These are phyloP conservation scores for Columba guinea DNA, from an alignment of 2,797 vertebrate genomes.

Conservation along the genomic window DNA sequence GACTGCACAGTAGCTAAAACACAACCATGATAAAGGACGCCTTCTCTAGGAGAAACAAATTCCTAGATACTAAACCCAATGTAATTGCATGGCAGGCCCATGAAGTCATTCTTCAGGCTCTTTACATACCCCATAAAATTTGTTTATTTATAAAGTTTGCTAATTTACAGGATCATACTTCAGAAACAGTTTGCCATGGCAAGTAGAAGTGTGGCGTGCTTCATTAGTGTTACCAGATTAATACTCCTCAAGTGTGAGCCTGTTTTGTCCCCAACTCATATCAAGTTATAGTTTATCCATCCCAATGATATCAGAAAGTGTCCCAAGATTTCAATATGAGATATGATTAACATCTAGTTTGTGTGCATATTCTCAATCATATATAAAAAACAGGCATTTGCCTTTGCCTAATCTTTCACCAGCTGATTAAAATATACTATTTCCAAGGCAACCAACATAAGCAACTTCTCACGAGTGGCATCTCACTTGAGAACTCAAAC, in stretches of 20 bases:
- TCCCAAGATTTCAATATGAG: neutral
- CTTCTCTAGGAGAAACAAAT: neutral
- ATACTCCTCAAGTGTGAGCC: neutral
- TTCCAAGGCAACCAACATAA: neutral
- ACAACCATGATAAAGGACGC: neutral
- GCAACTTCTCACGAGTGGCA: neutral
- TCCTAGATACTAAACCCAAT: neutral
- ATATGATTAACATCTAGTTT: neutral
- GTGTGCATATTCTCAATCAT: neutral
- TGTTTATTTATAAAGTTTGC: neutral
- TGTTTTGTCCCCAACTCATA: neutral
- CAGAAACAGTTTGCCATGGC: neutral
- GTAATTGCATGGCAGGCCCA: neutral
- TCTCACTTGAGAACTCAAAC: neutral
- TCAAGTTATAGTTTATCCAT: neutral
- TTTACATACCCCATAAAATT: neutral
- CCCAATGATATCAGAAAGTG: neutral
- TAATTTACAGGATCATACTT: neutral
- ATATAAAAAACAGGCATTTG: neutral
- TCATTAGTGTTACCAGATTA: neutral
- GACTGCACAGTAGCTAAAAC: neutral
- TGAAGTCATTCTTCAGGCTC: neutral
- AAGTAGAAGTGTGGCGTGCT: neutral
- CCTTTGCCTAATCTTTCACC: neutral
- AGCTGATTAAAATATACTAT: neutral